Evolutionary conservation across 2,113 vertebrate species (phyloP).

Genomic region (Melierax canorus): DNA sequence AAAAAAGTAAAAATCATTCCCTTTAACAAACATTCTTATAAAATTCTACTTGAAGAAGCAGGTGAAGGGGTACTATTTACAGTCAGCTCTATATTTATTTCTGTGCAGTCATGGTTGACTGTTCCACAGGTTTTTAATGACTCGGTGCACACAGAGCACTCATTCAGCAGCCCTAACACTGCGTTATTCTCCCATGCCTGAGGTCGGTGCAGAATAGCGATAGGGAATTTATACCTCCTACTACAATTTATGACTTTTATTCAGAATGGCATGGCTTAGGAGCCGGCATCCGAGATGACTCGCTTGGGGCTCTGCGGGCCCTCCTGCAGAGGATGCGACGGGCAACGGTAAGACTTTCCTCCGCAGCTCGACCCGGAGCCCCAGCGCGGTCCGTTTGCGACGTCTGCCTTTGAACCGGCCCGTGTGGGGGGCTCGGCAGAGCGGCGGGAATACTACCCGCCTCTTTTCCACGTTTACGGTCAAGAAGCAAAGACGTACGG

Average conservation of each 20-base stretch:
- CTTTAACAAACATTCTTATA: slow-evolving; percentile 59
- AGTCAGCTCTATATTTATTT: slow-evolving; percentile 58
- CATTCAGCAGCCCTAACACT: slow-evolving; percentile 61
- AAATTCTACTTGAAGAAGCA: slow-evolving; percentile 52
- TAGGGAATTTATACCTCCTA: slow-evolving; percentile 24
- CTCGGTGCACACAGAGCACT: slow-evolving; percentile 34
- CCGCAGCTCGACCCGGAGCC: background rate
- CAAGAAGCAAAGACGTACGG: background rate
- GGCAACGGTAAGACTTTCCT: background rate
- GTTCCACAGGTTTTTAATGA: slow-evolving; percentile 37
- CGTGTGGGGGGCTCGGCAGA: background rate
- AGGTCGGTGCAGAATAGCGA: background rate
- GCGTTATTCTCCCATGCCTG: slow-evolving; percentile 26
- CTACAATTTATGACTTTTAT: slow-evolving; percentile 30
- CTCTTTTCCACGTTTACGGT: background rate
- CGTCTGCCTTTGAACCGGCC: background rate
- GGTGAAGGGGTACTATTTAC: slow-evolving; percentile 37
- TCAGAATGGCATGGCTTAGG: background rate
- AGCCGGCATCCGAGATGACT: background rate
- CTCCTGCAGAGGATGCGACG: background rate
- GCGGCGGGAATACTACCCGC: background rate
- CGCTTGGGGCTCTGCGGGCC: background rate
- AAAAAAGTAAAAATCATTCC: background rate
- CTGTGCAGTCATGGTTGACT: slow-evolving; percentile 46
- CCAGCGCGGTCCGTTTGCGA: accelerated